Percentiles rank a stretch among this genome's conserved stretches.
phyloP scores from a whole-genome alignment of 2,888 invertebrate species.

The Lamellibrachia satsuma region DNA sequence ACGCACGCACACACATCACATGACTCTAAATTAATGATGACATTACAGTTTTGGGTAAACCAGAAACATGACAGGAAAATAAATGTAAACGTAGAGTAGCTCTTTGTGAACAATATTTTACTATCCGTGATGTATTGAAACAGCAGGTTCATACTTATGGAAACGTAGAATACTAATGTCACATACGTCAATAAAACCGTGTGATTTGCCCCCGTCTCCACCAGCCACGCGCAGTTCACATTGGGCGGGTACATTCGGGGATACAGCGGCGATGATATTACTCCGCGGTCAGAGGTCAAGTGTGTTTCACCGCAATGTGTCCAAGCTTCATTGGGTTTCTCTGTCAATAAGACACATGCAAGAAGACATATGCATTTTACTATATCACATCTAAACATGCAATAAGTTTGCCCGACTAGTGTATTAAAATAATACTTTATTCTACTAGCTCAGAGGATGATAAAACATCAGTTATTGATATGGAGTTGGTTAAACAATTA shows the following conservation, averaged over 20 bases:
- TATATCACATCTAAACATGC: not conserved
- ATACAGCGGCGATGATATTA: constrained; percentile 39
- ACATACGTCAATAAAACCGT: constrained; percentile 36
- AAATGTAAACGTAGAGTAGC: not conserved
- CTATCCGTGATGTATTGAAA: no score
- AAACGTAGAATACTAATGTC: not conserved
- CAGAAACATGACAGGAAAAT: not conserved
- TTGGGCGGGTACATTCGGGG: constrained; percentile 37
- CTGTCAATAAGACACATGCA: not conserved
- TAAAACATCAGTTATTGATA: not conserved
- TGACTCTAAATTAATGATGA: not conserved
- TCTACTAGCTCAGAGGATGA: not conserved
- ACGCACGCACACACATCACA: not conserved
- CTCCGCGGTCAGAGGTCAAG: constrained; percentile 29
- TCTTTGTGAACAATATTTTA: not conserved
- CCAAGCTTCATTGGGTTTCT: constrained; percentile 29
- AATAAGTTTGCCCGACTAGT: not conserved
- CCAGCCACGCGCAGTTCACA: constrained; percentile 36
- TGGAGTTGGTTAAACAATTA: not conserved
- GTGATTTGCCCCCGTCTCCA: constrained; percentile 27
- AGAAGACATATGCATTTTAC: not conserved
- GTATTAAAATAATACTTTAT: not conserved
- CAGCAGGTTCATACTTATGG: no score
- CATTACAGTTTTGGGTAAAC: not conserved
- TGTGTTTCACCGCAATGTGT: constrained; percentile 35